Evolutionary conservation across 1,140 invertebrate genomes (phyloP).

Genomic region (Drosophila sulfurigaster): DNA sequence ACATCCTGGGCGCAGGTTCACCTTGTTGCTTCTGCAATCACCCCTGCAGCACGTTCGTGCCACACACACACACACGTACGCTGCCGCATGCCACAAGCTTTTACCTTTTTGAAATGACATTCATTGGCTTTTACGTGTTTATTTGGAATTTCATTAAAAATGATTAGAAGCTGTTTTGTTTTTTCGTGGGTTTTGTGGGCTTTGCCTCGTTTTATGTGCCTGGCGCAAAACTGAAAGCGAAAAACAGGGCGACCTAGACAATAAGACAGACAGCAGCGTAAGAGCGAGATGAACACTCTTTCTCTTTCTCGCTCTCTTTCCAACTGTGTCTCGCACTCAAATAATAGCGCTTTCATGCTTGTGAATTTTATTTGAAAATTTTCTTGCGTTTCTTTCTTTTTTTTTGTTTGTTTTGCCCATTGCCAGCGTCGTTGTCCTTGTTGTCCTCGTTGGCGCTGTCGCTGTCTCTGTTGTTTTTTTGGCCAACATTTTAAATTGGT

Average conservation of each 20-base stretch:
- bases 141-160: conserved; percentile 83
- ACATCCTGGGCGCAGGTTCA: conserved; percentile 59
- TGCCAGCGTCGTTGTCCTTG: conserved; percentile 12
- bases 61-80: conserved; percentile 16
- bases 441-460: conserved; percentile 20
- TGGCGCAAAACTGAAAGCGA: not conserved
- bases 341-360: conserved; percentile 81
- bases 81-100: conserved; percentile 57
- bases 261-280: not conserved
- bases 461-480: conserved; percentile 36
- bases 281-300: not conserved
- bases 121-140: conserved; percentile 82
- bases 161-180: conserved; percentile 83
- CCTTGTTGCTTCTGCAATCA: conserved; percentile 67
- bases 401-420: conserved; percentile 41
- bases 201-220: conserved; percentile 45
- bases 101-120: conserved; percentile 83
- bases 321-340: conserved; percentile 41
- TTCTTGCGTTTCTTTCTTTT: conserved; percentile 65
- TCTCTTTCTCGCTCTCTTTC: not conserved
- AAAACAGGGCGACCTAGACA: not conserved
- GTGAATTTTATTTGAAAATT: conserved; percentile 82
- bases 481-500: conserved; percentile 76
- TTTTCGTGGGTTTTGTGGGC: conserved; percentile 72
- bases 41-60: conserved; percentile 31